Evolutionary conservation across 2,113 vertebrate genomes (phyloP).

Genomic region (Nyctibius bracteatus): DNA sequence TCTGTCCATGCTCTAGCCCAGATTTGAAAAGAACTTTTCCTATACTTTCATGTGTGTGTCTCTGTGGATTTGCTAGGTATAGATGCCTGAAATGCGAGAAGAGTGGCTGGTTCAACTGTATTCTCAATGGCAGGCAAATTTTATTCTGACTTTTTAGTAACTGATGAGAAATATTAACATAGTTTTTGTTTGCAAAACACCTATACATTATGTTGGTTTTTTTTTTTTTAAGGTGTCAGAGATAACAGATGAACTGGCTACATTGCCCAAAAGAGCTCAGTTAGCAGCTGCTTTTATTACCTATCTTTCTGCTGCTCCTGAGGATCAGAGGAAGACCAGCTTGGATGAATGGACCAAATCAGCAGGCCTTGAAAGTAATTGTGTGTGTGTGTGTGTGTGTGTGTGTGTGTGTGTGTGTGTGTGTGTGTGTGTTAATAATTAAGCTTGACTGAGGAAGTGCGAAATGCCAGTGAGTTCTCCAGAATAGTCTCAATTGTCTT

Average conservation of each 20-base stretch:
- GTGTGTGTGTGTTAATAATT: neutral
- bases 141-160: neutral
- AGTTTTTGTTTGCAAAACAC: neutral
- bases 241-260: conserved; percentile 88
- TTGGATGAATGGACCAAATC: conserved; percentile 89
- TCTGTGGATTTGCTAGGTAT: neutral
- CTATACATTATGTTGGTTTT: neutral
- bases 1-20: neutral
- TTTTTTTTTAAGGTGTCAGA: conserved; percentile 82
- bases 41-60: neutral
- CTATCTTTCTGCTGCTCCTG: conserved; percentile 90
- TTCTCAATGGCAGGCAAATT: neutral
- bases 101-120: neutral
- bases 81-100: neutral
- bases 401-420: neutral
- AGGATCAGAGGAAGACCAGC: conserved; percentile 84
- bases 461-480: neutral
- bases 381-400: neutral
- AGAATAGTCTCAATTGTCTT: neutral
- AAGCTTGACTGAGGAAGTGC: neutral
- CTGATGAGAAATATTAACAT: neutral
- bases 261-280: conserved; percentile 86
- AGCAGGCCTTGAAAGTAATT: conserved; percentile 86
- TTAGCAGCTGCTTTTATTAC: conserved; percentile 95
- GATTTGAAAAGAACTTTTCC: neutral